Base-by-base conservation (phyloP, 1,140 invertebrate species). In the Aplysia californica region DNA sequence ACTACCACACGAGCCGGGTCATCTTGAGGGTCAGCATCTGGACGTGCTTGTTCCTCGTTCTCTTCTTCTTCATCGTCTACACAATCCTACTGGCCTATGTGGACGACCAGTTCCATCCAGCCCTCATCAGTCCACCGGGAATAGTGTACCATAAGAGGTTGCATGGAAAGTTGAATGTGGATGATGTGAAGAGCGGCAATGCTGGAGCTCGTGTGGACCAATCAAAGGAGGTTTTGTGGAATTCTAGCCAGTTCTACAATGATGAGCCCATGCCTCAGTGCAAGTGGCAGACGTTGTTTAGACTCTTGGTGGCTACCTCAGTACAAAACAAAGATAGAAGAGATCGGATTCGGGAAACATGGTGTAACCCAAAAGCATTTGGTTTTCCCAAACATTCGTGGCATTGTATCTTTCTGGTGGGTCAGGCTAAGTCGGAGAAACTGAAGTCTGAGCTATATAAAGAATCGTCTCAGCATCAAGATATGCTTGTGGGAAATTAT, bases 381-480 rank as follows among this genome's bases (percentile, higher is more conserved):
- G 55, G 68, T n/a, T 56, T 68, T 23, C 6, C 21, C 1, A 55
- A 76, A 73, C 72, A 75, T n/a, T 35, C 69, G 2, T 87, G 83
- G 83, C 80, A 83, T 64, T 85, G 84, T 82, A 67, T 87, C 20
- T 87, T 87, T 82, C 67, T 87, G 33, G 71, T 87, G 33, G 85
- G 85, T 56, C 39, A 72, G 55, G 65, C 79, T 21, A 31, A 73
- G 0, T 69, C 67, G 18, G 67, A 61, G 21, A 55, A 80, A 50
- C n/a, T 56, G 31, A 68, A 76, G 15, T 56, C 36, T 10, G 31
- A 44, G 18, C 20, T 84, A 2, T 61, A 72, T 26, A 31, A 58
- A 58, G 85, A 87, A 72, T 81, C 58, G 23, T 31, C 64, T 31
- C 44, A 50, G 0, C 68, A 80, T 61, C 71, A 77, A 23, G 85